phyloP scores from a whole-genome alignment of 2,797 vertebrate genomes.

The Chaunax sp. region DNA sequence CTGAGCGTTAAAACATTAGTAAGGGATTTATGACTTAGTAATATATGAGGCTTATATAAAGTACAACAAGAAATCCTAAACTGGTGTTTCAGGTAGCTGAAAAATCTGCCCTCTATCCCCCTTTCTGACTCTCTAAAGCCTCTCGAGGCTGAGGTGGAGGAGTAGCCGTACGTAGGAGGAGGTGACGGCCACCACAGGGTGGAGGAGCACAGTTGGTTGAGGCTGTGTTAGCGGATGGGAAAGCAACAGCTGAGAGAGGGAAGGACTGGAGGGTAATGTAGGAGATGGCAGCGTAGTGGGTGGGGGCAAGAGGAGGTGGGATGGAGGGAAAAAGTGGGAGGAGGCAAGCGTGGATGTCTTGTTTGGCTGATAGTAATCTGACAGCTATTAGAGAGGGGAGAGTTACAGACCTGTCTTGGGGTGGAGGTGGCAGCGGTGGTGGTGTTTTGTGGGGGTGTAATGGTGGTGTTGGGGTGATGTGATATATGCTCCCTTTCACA shows the following conservation, averaged over 20 bases:
- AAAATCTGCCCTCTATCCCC: background rate
- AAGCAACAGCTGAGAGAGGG: constrained; percentile 39
- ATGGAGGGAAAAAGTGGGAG: constrained; percentile 33
- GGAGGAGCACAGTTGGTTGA: constrained; percentile 24
- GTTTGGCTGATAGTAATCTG: constrained; percentile 86
- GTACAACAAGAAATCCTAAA: background rate
- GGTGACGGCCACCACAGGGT: constrained; percentile 24
- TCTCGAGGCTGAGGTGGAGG: background rate
- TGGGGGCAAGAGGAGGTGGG: constrained; percentile 15
- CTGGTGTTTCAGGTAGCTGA: background rate
- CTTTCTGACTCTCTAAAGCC: too few species aligned
- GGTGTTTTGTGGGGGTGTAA: constrained; percentile 30
- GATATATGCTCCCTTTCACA: constrained; percentile 74
- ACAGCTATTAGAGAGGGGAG: constrained; percentile 84
- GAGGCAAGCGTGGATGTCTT: constrained; percentile 78
- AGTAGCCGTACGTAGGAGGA: constrained; percentile 35
- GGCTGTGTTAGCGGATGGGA: constrained; percentile 7
- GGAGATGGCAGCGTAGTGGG: constrained; percentile 46
- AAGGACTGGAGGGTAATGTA: constrained; percentile 43
- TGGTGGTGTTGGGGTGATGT: constrained; percentile 62
- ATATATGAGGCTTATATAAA: too few species aligned
- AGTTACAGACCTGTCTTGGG: constrained; percentile 73
- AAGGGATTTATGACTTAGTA: too few species aligned
- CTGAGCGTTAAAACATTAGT: too few species aligned
- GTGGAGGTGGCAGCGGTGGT: constrained; percentile 41